phyloP scores from a whole-genome alignment of 2,113 vertebrate genomes.

The Burhinus oedicnemus region DNA sequence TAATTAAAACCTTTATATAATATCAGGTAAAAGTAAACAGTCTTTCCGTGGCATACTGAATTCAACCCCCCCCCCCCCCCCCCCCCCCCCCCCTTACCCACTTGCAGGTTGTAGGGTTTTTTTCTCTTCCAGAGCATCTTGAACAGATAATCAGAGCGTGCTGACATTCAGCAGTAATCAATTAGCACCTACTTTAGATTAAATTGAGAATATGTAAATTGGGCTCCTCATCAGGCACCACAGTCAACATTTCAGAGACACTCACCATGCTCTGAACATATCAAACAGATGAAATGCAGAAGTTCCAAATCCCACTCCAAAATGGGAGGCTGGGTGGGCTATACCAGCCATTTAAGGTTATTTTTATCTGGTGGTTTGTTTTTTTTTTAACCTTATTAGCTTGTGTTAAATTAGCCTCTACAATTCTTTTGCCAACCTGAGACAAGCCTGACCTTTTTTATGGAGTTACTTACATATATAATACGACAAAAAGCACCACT shows the following conservation, averaged over 20 bases:
- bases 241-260: slow-evolving; percentile 77
- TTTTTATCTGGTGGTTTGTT: background rate
- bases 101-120: slow-evolving; percentile 19
- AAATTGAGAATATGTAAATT: slow-evolving; percentile 88
- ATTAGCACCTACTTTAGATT: slow-evolving; percentile 87
- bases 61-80: background rate
- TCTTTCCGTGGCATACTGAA: slow-evolving; percentile 22
- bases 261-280: slow-evolving; percentile 70
- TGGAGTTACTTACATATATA: background rate
- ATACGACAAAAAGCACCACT: background rate
- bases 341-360: background rate
- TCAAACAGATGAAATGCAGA: slow-evolving; percentile 68
- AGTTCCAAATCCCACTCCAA: slow-evolving; percentile 64
- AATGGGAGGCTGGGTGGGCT: background rate
- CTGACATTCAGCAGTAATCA: slow-evolving; percentile 85
- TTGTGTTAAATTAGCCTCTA: background rate
- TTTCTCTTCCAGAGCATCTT: slow-evolving; percentile 73
- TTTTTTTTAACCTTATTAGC: background rate
- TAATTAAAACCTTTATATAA: slow-evolving; percentile 52
- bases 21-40: slow-evolving; percentile 3
- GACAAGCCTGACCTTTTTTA: background rate
- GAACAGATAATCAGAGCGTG: slow-evolving; percentile 84
- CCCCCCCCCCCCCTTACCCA: background rate
- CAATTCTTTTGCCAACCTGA: background rate
- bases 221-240: slow-evolving; percentile 78